phyloP scores from a whole-genome alignment of 1,140 invertebrate genomes.

The Diorhabda carinulata region DNA sequence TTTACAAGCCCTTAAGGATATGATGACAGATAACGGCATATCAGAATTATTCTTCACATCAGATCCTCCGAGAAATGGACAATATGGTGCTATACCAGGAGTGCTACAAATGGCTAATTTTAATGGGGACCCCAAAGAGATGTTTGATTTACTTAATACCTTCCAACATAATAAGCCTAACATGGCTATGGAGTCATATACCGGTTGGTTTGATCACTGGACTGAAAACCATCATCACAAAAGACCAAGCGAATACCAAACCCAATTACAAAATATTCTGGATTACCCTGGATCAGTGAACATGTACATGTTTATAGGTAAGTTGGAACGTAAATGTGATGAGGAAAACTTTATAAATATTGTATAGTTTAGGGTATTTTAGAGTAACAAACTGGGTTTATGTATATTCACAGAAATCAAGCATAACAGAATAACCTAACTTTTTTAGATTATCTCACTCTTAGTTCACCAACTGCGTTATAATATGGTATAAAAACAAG shows the following conservation, averaged over 20 bases:
- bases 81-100: background rate
- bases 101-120: slow-evolving; percentile 6
- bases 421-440: too few species aligned
- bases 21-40: slow-evolving; percentile 5
- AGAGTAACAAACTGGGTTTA: too few species aligned
- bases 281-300: slow-evolving; percentile 55
- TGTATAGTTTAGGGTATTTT: too few species aligned
- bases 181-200: slow-evolving; percentile 57
- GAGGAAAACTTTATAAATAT: too few species aligned
- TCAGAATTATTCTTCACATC: background rate
- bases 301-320: slow-evolving; percentile 67
- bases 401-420: too few species aligned
- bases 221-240: slow-evolving; percentile 34
- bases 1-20: background rate
- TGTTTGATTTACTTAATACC: background rate
- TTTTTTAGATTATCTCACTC: too few species aligned
- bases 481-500: too few species aligned
- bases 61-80: slow-evolving; percentile 9
- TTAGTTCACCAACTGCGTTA: too few species aligned
- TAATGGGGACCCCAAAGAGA: background rate
- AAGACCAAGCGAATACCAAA: slow-evolving; percentile 13
- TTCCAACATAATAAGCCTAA: slow-evolving; percentile 46
- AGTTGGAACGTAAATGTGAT: background rate
- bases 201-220: slow-evolving; percentile 60
- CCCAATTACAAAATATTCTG: slow-evolving; percentile 30